Base-by-base conservation (phyloP, 2,888 invertebrate species). In the Drosophila antonietae region DNA sequence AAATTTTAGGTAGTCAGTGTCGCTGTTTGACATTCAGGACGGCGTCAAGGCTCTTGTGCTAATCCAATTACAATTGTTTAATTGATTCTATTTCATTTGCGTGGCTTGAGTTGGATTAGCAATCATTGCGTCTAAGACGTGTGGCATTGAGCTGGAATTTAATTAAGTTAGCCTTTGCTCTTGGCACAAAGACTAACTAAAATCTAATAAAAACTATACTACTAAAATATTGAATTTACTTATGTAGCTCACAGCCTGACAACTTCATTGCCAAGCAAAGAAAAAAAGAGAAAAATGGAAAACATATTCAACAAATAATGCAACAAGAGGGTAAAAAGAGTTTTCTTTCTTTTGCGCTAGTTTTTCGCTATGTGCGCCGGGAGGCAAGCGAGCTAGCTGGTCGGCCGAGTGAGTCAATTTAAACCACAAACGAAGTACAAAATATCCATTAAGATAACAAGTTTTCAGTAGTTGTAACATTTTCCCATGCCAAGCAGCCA, bases 391-490 rank as follows among this genome's bases (percentile, higher is more conserved):
- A 55, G 41, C 56, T 15, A 59, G 66, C 59, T 51, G 37, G 64
- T 67, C 65, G 78, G 78, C 73, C 74, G 78, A 82, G 83, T 78
- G 82, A 86, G 84, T 84, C 84, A 86, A 86, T 86, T 83, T 86
- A 68, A 78, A 71, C 84, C 86, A 83, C 84, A 86, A 84, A 86
- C 84, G 86, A 84, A 83, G 82, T 86, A 86, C 86, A 84, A 85
- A 84, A 84, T 86, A 86, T 86, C 84, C 86, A 84, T 84, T 84
- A 84, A 84, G 84, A 84, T 84, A 84, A 84, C 84, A 85, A 84
- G 84, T 84, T 85, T 86, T 84, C 83, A 84, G 84, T 82, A 84
- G 84, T 84, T 84, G 84, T 80, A 83, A 84, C 85, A 84, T 83
- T 81, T 68, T 73, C 33, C 33, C 63, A 37, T 61, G 37, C 33